These are phyloP conservation scores for Chondrosia reniformis DNA, from an alignment of 37 sponge, comb jelly and placozoan genomes.

Conservation along the genomic window DNA sequence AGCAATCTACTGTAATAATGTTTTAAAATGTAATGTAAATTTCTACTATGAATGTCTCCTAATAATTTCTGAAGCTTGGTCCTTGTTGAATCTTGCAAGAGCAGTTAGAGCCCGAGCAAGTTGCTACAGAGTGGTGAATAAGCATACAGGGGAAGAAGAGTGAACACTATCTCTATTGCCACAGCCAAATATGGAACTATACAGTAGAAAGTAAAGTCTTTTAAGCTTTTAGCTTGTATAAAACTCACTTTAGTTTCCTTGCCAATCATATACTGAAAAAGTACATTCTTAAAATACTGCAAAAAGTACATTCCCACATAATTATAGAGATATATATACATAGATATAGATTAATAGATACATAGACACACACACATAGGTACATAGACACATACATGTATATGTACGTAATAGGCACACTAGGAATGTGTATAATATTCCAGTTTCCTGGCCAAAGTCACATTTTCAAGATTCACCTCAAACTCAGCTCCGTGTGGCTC, in stretches of 20 bases:
- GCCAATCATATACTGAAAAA: constrained; percentile 79
- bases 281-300: constrained; percentile 71
- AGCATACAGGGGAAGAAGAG: no score
- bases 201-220: no score
- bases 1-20: no score
- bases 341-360: background rate
- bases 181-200: no score
- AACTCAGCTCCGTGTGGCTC: constrained; percentile 76
- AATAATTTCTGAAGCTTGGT: constrained; percentile 16
- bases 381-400: background rate
- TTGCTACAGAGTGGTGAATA: constrained; percentile 15
- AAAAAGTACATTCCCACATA: background rate
- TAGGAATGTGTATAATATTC: no score
- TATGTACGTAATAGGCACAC: background rate
- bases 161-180: no score
- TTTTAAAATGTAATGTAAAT: no score
- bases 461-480: constrained; percentile 63
- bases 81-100: constrained; percentile 56
- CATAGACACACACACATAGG: background rate
- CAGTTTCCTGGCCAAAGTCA: background rate
- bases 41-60: background rate
- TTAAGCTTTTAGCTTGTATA: no score
- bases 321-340: background rate
- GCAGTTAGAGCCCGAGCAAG: constrained; percentile 56
- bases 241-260: constrained; percentile 32